These are phyloP conservation scores for Onychomys leucogaster DNA, from an alignment of 2,797 vertebrate genomes.

Conservation along the genomic window DNA sequence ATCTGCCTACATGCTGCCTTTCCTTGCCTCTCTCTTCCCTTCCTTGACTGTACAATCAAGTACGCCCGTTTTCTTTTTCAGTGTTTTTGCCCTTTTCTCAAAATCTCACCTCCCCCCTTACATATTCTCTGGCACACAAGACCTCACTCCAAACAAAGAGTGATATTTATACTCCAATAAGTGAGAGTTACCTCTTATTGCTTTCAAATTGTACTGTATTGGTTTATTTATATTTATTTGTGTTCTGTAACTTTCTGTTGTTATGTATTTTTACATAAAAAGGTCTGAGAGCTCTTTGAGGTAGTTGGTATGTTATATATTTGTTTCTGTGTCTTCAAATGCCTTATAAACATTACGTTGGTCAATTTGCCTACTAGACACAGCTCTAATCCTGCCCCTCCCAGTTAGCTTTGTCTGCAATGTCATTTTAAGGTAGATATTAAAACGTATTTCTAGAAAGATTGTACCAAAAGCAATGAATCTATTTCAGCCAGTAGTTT, in stretches of 20 bases:
- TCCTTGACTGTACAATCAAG: not conserved
- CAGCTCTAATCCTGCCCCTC: not conserved
- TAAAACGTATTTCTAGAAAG: conserved; percentile 20
- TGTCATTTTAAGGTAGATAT: conserved; percentile 12
- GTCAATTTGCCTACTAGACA: not conserved
- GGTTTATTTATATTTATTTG: not conserved
- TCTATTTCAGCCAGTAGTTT: conserved; percentile 18
- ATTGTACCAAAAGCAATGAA: not conserved
- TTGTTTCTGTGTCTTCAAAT: not conserved
- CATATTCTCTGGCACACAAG: conserved; percentile 18
- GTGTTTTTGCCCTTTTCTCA: conserved; percentile 33
- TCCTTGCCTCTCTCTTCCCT: no score
- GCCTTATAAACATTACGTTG: conserved; percentile 10
- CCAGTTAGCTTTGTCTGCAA: not conserved
- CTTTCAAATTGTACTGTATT: not conserved
- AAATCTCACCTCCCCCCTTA: not conserved
- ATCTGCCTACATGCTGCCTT: not conserved
- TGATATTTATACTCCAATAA: not conserved
- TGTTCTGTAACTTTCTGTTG: not conserved
- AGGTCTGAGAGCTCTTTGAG: not conserved
- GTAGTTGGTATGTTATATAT: not conserved
- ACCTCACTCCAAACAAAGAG: not conserved
- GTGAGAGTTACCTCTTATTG: not conserved
- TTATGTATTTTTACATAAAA: not conserved
- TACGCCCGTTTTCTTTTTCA: not conserved